Evolutionary conservation across 2,113 vertebrate species (phyloP).

Genomic region (Mugil cephalus): DNA sequence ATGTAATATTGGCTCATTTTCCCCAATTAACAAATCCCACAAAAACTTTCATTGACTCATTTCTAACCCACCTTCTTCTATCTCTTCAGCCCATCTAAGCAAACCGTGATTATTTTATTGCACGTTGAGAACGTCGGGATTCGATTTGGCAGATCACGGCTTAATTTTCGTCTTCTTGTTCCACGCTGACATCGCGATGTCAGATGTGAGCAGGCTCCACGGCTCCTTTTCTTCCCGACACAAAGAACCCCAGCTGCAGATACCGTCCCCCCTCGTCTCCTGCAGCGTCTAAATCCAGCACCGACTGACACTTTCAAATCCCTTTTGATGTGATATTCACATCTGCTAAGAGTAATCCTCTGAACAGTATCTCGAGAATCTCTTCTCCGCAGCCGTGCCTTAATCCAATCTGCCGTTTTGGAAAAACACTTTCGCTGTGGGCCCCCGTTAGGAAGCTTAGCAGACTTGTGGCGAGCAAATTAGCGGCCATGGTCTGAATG

Average conservation of each 20-base stretch:
- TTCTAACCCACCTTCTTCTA: too few species aligned
- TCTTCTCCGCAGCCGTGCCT: constrained; percentile 45
- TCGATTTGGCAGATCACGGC: not conserved
- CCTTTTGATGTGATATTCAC: constrained; percentile 56
- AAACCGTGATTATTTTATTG: not conserved
- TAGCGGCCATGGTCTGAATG: constrained; percentile 23
- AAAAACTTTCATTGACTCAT: too few species aligned
- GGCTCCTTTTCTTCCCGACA: constrained; percentile 22
- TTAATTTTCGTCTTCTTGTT: not conserved
- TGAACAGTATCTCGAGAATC: constrained; percentile 42
- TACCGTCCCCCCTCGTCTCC: not conserved
- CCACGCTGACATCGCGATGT: constrained; percentile 1
- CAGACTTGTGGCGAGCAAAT: constrained; percentile 58
- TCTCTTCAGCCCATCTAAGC: not conserved
- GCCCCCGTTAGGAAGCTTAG: constrained; percentile 61
- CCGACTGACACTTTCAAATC: constrained; percentile 37
- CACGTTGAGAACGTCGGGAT: not conserved
- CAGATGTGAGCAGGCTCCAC: constrained; percentile 19
- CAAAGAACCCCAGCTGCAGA: constrained; percentile 24
- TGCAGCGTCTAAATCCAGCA: constrained; percentile 30
- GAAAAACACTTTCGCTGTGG: constrained; percentile 40
- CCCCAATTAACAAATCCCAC: too few species aligned
- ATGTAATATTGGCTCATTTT: too few species aligned
- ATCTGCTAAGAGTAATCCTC: constrained; percentile 59
- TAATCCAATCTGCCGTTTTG: constrained; percentile 62